These are phyloP conservation scores for Actenoides hombroni DNA, from an alignment of 2,113 vertebrate species.

Conservation along the genomic window DNA sequence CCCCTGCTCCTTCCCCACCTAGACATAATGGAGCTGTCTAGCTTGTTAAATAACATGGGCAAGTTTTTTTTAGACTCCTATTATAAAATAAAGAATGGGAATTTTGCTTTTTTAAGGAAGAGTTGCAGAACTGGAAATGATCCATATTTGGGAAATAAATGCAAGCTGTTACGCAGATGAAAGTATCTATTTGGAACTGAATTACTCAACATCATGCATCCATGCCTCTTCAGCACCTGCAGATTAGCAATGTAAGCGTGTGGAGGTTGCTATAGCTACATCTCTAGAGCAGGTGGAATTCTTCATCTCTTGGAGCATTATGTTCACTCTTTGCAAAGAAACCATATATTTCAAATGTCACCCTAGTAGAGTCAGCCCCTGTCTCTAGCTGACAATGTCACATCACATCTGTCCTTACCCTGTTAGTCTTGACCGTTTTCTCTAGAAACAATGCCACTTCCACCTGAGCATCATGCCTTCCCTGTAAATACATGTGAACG, in stretches of 20 bases:
- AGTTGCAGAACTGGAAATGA: conserved; percentile 42
- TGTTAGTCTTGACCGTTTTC: not conserved
- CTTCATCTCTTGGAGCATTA: conserved; percentile 30
- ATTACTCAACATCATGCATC: conserved; percentile 68
- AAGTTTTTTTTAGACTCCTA: not conserved
- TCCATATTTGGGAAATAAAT: conserved; percentile 55
- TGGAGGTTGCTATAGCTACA: conserved; percentile 69
- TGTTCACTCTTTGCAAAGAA: conserved; percentile 49
- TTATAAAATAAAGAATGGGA: not conserved
- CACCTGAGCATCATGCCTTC: not conserved
- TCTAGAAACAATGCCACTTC: not conserved
- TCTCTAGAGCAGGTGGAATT: conserved; percentile 58
- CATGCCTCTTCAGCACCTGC: conserved; percentile 68
- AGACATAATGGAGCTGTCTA: not conserved
- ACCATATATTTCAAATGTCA: conserved; percentile 7
- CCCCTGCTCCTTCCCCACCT: not conserved
- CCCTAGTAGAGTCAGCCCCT: not conserved
- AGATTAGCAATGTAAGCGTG: conserved; percentile 55
- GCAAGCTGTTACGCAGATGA: conserved; percentile 65
- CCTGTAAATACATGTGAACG: accelerated
- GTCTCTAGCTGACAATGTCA: not conserved
- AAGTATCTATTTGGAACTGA: conserved; percentile 62
- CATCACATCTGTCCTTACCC: not conserved
- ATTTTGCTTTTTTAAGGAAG: not conserved
- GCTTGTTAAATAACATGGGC: not conserved